These are phyloP conservation scores for Diplolepis rosae DNA, from an alignment of 2,888 invertebrate genomes.

Conservation along the genomic window DNA sequence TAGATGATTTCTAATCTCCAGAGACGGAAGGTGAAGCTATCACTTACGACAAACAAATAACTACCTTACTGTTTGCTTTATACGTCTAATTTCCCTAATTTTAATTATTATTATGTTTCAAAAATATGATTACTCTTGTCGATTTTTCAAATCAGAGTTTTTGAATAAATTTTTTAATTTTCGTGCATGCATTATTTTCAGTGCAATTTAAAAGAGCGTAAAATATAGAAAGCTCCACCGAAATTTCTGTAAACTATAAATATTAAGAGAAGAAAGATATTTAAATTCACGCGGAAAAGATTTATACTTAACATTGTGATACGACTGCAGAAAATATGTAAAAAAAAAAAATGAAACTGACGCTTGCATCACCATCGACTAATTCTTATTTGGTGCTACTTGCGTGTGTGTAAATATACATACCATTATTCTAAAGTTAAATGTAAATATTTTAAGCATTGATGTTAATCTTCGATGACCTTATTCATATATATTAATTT, in stretches of 20 bases:
- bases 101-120: neutral
- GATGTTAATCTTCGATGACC: conserved; percentile 42
- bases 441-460: conserved; percentile 51
- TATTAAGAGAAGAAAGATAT: neutral
- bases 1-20: neutral
- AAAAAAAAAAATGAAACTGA: conserved; percentile 32
- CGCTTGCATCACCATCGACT: conserved; percentile 49
- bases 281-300: conserved; percentile 14
- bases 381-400: conserved; percentile 67
- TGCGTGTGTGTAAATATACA: conserved; percentile 64
- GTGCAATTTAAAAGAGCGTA: neutral
- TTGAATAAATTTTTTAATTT: neutral
- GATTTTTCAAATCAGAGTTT: neutral
- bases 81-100: neutral
- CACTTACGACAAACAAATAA: conserved; percentile 2
- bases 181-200: neutral
- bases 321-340: conserved; percentile 37
- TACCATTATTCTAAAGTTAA: conserved; percentile 50
- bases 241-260: neutral
- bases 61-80: neutral
- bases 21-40: conserved; percentile 17
- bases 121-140: neutral
- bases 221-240: neutral
- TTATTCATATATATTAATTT: conserved; percentile 49
- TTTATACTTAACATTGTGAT: conserved; percentile 42